Percentiles rank a stretch among this genome's conserved stretches.
Conservation (phyloP, 2,797 vertebrate genomes). For the Yasuhikotakia modesta region DNA sequence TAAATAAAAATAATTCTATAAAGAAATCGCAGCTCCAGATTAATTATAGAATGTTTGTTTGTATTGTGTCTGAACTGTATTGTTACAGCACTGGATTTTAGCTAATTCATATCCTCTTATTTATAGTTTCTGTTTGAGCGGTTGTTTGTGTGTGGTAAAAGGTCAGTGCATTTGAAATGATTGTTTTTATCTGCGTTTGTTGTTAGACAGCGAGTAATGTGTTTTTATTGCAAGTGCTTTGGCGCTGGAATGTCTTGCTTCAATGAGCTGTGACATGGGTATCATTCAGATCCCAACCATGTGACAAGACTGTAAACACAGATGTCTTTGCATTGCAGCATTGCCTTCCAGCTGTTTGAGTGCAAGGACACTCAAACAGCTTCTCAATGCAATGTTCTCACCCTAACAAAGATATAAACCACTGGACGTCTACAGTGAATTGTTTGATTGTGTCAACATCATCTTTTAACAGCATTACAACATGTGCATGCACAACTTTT, state of each 20-base stretch:
- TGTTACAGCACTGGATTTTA: slow-evolving; percentile 41
- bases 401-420: not conserved
- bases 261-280: slow-evolving; percentile 57
- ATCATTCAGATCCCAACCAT: slow-evolving; percentile 54
- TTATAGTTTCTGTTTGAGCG: slow-evolving; percentile 58
- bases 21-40: no score
- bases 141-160: slow-evolving; percentile 19
- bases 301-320: slow-evolving; percentile 57
- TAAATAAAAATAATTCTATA: no score
- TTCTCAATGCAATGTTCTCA: slow-evolving; percentile 10
- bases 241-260: slow-evolving; percentile 41
- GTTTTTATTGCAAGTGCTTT: slow-evolving; percentile 52
- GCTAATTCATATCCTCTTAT: slow-evolving; percentile 49
- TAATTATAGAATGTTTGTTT: no score
- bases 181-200: slow-evolving; percentile 25
- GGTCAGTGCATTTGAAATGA: slow-evolving; percentile 28
- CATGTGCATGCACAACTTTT: not conserved
- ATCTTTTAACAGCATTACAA: not conserved
- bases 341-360: slow-evolving; percentile 40
- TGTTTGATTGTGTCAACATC: not conserved
- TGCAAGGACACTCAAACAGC: slow-evolving; percentile 22
- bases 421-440: not conserved
- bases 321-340: slow-evolving; percentile 45
- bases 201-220: slow-evolving; percentile 48
- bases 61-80: no score